Conservation (phyloP, 2,888 invertebrate genomes). For the Amphipoea lucens region DNA sequence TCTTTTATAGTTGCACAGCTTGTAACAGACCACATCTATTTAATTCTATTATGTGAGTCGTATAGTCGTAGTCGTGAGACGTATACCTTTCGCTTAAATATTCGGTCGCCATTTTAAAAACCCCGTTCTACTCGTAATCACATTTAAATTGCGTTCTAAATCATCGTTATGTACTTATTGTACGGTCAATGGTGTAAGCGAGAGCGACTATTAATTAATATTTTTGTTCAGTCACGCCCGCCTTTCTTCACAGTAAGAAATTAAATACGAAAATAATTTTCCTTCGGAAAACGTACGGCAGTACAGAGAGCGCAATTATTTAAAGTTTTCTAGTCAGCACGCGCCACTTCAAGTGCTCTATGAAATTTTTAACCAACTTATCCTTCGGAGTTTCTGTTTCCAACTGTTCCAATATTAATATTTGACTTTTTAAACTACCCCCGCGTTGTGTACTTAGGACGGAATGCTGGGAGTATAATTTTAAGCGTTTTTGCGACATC, state of each 20-base stretch:
- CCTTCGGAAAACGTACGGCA: not conserved
- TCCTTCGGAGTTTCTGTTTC: slow-evolving; percentile 5
- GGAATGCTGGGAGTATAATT: slow-evolving; percentile 20
- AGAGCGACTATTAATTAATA: not conserved
- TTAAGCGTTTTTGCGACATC: slow-evolving; percentile 31
- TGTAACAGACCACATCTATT: no score
- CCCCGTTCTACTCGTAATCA: slow-evolving; percentile 29
- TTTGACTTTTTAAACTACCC: slow-evolving; percentile 45
- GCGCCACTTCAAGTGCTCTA: slow-evolving; percentile 15
- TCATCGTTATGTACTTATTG: slow-evolving; percentile 44
- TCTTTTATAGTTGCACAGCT: no score
- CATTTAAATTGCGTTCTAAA: slow-evolving; percentile 43
- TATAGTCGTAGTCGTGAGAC: no score
- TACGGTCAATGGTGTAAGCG: slow-evolving; percentile 8
- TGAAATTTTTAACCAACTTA: slow-evolving; percentile 24
- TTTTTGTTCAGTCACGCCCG: not conserved
- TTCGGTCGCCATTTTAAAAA: slow-evolving; percentile 37
- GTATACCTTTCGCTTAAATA: slow-evolving; percentile 9
- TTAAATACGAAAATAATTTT: not conserved
- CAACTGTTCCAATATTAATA: slow-evolving; percentile 31
- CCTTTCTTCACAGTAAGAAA: not conserved
- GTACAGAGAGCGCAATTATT: slow-evolving; percentile 15
- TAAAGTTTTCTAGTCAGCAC: slow-evolving; percentile 14
- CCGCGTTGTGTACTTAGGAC: slow-evolving; percentile 43
- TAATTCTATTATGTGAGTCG: no score